Evolutionary conservation across 1,140 invertebrate species (phyloP).

Genomic region (Trichonephila clavipes): DNA sequence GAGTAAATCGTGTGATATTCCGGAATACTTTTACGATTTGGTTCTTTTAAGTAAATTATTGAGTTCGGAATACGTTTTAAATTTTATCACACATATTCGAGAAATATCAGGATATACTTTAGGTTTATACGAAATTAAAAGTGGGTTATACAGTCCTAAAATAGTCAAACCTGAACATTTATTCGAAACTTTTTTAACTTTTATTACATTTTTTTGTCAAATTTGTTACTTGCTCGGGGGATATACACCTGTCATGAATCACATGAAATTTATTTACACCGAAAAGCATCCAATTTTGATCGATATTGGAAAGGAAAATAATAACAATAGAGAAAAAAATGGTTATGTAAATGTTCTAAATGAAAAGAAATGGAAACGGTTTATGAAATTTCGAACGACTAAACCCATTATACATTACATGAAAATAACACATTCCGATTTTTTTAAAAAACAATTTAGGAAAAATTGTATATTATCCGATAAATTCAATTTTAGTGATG

Average conservation of each 20-base stretch:
- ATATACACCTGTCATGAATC: not conserved
- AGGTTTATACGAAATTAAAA: constrained; percentile 43
- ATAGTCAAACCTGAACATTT: constrained; percentile 45
- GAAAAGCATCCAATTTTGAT: constrained; percentile 47
- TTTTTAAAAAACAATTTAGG: constrained; percentile 26
- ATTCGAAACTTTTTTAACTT: constrained; percentile 43
- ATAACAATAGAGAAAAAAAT: not conserved
- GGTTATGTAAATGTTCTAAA: not conserved
- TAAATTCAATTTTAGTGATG: not conserved
- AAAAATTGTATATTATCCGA: constrained; percentile 5
- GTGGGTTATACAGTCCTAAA: constrained; percentile 15
- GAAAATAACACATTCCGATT: not conserved
- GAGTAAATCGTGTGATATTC: constrained; percentile 40
- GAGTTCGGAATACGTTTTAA: constrained; percentile 24
- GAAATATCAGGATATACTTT: constrained; percentile 19
- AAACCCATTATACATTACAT: constrained; percentile 36
- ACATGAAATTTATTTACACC: constrained; percentile 39
- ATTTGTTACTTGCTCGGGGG: not conserved
- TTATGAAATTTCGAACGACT: not conserved
- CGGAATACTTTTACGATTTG: constrained; percentile 55
- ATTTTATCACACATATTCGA: constrained; percentile 17
- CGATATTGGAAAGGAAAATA: constrained; percentile 43
- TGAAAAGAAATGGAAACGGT: constrained; percentile 53
- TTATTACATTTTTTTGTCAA: not conserved
- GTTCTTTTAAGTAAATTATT: constrained; percentile 7